Base-by-base conservation (phyloP, 1,140 invertebrate species). In the Rhyacophila brunnea region DNA sequence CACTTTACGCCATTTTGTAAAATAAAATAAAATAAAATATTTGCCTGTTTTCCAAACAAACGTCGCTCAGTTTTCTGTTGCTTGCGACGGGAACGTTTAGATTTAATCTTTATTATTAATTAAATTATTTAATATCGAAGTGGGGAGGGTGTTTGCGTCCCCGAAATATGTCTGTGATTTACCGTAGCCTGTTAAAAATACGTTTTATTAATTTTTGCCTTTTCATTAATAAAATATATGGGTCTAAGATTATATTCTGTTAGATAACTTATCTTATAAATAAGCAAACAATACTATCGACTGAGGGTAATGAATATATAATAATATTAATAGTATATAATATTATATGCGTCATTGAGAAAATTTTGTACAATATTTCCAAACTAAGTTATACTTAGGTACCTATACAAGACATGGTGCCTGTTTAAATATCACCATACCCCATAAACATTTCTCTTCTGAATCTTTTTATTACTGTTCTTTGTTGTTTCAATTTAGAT, bases 141-240 rank as follows among this genome's bases (percentile, higher is more conserved):
- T 52, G 36, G 18, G 19, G 54, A 45, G 45, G 46, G 23, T 32
- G 19, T 47, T 14, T 15, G 18, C 14, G 15, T 43, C 60, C 54
- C 35, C 50, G 54, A 14, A 6, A n/a, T 46, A 55, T 20, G 46
- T 57, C 60, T 62, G 60, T 62, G 60, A 62, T 62, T 53, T 62
- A 62, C 32, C 36, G 47, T 61, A 61, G 52, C 52, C 52, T 54
- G 32, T 54, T 54, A 19, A 46, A 14, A 23, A 46, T 5, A n/a
- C 4, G 18, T 11, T 23, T n/a, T n/a, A 46, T 23, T 18, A 13
- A 48, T 48, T 32, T 13, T 48, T 28, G 38, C 50, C 36, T 32
- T 42, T 15, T 43, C 40, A 32, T 20, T 23, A 20, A 51, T 51
- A 34, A 17, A 13, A 35, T 35, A 51, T 38, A 20, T 20, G 6